Evolutionary conservation across 2,113 vertebrate species (phyloP), one percentile per base, ranked within the genome.

Genomic region (Haliaeetus leucogaster): DNA sequence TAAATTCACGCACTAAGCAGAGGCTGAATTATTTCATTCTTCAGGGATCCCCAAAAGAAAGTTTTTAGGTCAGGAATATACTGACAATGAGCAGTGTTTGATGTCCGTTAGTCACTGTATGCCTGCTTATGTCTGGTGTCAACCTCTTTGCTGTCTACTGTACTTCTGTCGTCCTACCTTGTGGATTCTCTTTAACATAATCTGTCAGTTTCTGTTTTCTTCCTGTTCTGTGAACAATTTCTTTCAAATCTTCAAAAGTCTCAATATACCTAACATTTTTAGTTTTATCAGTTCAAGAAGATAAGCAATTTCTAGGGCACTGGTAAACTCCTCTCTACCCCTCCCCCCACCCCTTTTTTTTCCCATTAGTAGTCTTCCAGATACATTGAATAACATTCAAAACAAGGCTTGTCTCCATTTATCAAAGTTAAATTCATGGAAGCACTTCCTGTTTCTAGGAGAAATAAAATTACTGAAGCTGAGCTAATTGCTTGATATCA

Each of bases 281-380:
- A 52, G 38, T 96, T 96, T 88, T 90, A 93, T 96, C 82, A 34
- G 61, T 91, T 93, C 81, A 86, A 61, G 68, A 87, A 53, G 40
- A 96, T 86, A 77, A 97, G 59, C 52, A 96, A 89, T 96, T 95
- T 96, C 68, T 42, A 93, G 89, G 80, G 38, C 71, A 81, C 70
- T 93, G 76, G 66, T 90, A 77, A 92, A 93, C 26, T 34, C 36
- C 58, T 68, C 36, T 40, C 77, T 29, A 3, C 5, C 4, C 7
- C 26, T 9, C 26, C 50, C 13, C 2, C 23, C 48, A 13, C 7
- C 2, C 23, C 48, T 30, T 81, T 77, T 14, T 14, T 30, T 77
- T 62, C n/a, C 65, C 19, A 30, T 87, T 88, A 52, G 38, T 42
- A 61, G 16, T 78, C 85, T 96, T 97, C 67, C 80, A 92, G 62